Conservation (phyloP, 2,113 vertebrate genomes). For the Maccullochella peelii region DNA sequence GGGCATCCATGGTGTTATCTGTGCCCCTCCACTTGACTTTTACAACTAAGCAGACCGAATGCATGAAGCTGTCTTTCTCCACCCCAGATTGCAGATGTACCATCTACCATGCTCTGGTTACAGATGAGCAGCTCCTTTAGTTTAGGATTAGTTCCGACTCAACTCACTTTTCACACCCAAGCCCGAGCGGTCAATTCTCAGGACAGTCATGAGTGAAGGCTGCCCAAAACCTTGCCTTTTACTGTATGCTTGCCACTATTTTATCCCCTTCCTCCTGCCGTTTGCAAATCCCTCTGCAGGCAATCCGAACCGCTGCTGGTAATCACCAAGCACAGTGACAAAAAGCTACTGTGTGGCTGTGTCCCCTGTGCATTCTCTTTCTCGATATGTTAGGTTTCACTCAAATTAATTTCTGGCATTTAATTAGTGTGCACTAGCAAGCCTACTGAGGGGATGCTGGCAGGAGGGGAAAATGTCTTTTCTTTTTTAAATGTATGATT, state of each 20-base stretch:
- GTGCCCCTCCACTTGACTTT: slow-evolving; percentile 65
- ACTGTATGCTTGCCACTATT: slow-evolving; percentile 31
- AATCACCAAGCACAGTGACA: slow-evolving; percentile 50
- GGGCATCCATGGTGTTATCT: slow-evolving; percentile 34
- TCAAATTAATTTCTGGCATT: slow-evolving; percentile 69
- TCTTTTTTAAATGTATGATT: slow-evolving; percentile 57
- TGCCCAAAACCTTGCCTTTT: slow-evolving; percentile 46
- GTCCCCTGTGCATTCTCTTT: slow-evolving; percentile 42
- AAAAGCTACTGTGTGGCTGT: slow-evolving; percentile 37
- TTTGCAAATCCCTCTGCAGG: slow-evolving; percentile 62
- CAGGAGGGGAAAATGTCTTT: slow-evolving; percentile 26
- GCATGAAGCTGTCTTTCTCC: slow-evolving; percentile 40
- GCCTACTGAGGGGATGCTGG: slow-evolving; percentile 50
- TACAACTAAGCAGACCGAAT: slow-evolving; percentile 51
- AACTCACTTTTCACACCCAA: slow-evolving; percentile 59
- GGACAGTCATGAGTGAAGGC: slow-evolving; percentile 49
- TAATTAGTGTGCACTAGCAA: slow-evolving; percentile 65
- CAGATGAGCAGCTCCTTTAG: slow-evolving; percentile 58
- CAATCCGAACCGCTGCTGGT: slow-evolving; percentile 38
- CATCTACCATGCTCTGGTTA: slow-evolving; percentile 40
- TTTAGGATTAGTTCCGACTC: slow-evolving; percentile 74
- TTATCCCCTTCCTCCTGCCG: slow-evolving; percentile 35
- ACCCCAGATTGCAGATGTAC: slow-evolving; percentile 36
- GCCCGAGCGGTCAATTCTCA: slow-evolving; percentile 59
- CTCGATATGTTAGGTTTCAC: slow-evolving; percentile 49